Conservation (phyloP, 2,797 vertebrate genomes). For the Mormyrops attenuatus region DNA sequence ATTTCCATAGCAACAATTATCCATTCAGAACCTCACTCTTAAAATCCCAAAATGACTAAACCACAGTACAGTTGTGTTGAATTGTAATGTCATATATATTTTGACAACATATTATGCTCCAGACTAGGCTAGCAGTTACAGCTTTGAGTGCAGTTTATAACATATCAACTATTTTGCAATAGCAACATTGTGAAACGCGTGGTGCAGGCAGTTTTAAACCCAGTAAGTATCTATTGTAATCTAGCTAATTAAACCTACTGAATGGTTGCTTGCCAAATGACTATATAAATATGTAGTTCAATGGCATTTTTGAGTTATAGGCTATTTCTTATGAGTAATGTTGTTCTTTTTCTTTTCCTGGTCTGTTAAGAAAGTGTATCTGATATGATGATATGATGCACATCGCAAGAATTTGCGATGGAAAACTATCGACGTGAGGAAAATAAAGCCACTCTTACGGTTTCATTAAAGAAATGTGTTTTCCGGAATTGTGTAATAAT, state of each 20-base stretch:
- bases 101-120: neutral
- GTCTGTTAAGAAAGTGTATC: neutral
- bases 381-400: neutral
- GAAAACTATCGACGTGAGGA: neutral
- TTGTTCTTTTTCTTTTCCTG: neutral
- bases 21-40: neutral
- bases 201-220: neutral
- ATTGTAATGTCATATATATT: neutral
- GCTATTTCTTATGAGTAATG: neutral
- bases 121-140: neutral
- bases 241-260: neutral
- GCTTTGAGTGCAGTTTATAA: neutral
- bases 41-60: neutral
- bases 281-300: neutral
- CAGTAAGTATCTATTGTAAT: neutral
- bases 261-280: neutral
- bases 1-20: slow-evolving; percentile 7
- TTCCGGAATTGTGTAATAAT: slow-evolving; percentile 5
- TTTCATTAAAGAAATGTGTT: slow-evolving; percentile 2
- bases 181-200: neutral
- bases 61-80: neutral
- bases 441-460: neutral
- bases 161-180: neutral
- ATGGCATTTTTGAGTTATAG: neutral
- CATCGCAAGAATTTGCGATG: neutral